Conservation (phyloP, 2,888 invertebrate species). For the Melanargia galathea region DNA sequence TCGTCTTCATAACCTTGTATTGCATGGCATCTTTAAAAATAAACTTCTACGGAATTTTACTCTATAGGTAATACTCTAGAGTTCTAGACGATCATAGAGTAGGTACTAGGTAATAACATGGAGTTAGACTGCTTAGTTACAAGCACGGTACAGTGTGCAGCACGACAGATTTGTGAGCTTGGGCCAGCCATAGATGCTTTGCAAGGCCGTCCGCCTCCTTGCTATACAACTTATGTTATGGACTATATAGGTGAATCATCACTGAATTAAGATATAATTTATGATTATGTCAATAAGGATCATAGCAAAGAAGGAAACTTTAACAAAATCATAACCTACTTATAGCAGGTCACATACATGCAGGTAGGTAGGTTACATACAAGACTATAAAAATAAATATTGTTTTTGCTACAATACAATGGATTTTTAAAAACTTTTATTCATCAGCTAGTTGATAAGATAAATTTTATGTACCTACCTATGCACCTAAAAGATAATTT, state of each 20-base stretch:
- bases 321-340: too few relatives aligned
- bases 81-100: constrained; percentile 26
- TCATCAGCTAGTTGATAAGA: too few relatives aligned
- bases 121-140: constrained; percentile 41
- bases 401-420: too few relatives aligned
- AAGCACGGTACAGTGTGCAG: constrained; percentile 41
- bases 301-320: neutral
- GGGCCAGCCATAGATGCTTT: constrained; percentile 44
- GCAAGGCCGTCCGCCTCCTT: constrained; percentile 46
- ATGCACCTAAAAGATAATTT: neutral
- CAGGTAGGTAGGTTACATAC: too few relatives aligned
- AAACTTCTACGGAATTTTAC: neutral
- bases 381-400: too few relatives aligned
- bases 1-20: too few relatives aligned
- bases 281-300: neutral
- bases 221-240: constrained; percentile 36
- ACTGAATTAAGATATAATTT: constrained; percentile 13
- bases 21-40: neutral
- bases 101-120: constrained; percentile 31
- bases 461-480: too few relatives aligned
- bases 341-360: too few relatives aligned
- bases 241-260: constrained; percentile 19
- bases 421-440: too few relatives aligned
- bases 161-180: constrained; percentile 53
- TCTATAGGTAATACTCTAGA: too few relatives aligned